Conservation (phyloP, 1,140 invertebrate genomes). For the Calephelis nemesis region DNA sequence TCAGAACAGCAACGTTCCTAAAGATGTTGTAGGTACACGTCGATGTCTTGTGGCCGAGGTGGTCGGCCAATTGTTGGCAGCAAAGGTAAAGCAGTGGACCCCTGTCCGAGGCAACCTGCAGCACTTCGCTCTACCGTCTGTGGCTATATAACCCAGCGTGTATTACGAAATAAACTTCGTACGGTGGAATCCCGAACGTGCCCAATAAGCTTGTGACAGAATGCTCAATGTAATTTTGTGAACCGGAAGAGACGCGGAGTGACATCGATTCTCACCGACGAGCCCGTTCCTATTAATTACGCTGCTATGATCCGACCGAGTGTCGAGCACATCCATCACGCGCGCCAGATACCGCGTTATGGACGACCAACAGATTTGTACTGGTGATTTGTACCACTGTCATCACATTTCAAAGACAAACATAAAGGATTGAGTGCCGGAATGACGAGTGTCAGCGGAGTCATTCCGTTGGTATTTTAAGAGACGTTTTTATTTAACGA, state of each 20-base stretch:
- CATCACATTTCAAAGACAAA: slow-evolving; percentile 79
- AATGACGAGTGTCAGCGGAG: slow-evolving; percentile 73
- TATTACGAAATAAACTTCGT: slow-evolving; percentile 18
- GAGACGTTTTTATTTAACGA: slow-evolving; percentile 75
- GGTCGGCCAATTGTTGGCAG: too few species aligned
- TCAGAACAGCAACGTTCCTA: too few species aligned
- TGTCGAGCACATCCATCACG: slow-evolving; percentile 68
- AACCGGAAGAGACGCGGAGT: slow-evolving; percentile 58
- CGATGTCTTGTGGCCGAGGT: too few species aligned
- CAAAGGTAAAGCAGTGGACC: too few species aligned
- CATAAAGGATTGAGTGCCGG: slow-evolving; percentile 74
- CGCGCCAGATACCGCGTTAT: slow-evolving; percentile 68
- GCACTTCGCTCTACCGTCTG: too few species aligned
- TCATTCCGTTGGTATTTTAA: slow-evolving; percentile 74
- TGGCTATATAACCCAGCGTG: too few species aligned
- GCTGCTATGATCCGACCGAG: slow-evolving; percentile 54
- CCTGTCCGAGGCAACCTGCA: slow-evolving; percentile 11
- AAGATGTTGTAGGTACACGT: too few species aligned
- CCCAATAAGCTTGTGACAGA: slow-evolving; percentile 41
- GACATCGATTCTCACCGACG: slow-evolving; percentile 65
- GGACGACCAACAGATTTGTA: slow-evolving; percentile 75
- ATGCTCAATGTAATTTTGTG: slow-evolving; percentile 51
- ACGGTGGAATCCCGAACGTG: slow-evolving; percentile 9
- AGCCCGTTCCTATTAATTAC: slow-evolving; percentile 64
- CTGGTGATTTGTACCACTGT: slow-evolving; percentile 77